Conservation (phyloP, 2,888 invertebrate species). For the Lasius fuliginosus region DNA sequence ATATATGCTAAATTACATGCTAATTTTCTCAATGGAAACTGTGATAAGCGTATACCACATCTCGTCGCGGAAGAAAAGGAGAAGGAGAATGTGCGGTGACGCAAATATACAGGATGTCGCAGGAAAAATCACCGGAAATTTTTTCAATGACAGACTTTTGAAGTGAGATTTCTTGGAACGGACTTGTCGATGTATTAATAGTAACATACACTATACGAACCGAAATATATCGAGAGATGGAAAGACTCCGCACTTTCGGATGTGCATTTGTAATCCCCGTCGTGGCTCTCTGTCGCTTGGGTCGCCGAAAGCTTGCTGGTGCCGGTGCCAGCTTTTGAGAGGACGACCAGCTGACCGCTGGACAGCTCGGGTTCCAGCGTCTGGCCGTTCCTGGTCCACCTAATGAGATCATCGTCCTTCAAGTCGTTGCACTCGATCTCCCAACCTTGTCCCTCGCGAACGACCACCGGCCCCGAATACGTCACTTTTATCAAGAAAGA, state of each 20-base stretch:
- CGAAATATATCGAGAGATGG: conserved; percentile 80
- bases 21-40: conserved; percentile 19
- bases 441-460: conserved; percentile 81
- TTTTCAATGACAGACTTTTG: background rate
- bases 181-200: background rate
- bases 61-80: background rate
- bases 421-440: conserved; percentile 80
- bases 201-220: conserved; percentile 76
- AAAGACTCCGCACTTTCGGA: conserved; percentile 74
- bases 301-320: conserved; percentile 72
- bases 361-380: conserved; percentile 77
- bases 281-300: conserved; percentile 79
- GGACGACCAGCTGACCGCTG: conserved; percentile 76
- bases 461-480: conserved; percentile 76
- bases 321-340: conserved; percentile 64
- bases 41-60: background rate
- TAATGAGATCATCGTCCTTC: conserved; percentile 73
- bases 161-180: background rate
- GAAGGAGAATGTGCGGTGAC: background rate
- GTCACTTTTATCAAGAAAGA: conserved; percentile 72
- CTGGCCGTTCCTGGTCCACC: conserved; percentile 83
- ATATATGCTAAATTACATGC: background rate
- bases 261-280: conserved; percentile 83
- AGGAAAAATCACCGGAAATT: background rate
- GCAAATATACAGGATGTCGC: background rate